Base-by-base conservation (phyloP, 1,140 invertebrate species). In the Drosophila nannoptera region DNA sequence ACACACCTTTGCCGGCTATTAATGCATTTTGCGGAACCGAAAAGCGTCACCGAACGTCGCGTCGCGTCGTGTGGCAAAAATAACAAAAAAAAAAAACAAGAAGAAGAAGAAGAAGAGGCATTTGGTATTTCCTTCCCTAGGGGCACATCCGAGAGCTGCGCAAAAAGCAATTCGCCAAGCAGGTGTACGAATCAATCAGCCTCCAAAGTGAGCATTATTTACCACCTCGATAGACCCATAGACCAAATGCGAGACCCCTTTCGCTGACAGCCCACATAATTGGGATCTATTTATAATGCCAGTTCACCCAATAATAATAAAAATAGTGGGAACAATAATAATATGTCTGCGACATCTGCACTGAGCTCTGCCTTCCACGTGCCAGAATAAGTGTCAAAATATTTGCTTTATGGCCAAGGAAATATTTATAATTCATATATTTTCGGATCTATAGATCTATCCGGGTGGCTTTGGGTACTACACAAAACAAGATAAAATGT, bases 1-100 rank as follows among this genome's bases (percentile, higher is more conserved):
- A n/a, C 16, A 36, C 16, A 33, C 56, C 35, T 16, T 45, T 12
- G 29, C 61, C 68, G 68, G 62, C 72, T 83, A 75, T 73, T 75
- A 73, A 78, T 82, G 80, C 71, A 78, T 64, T 78, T 82, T 84
- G 78, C 78, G 78, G 78, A 84, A 84, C 72, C 80, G 65, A 75
- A 75, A 75, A 82, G 71, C 75, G 76, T 78, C 75, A 78, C 77
- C 77, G 32, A 55, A 7, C 43, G 33, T 48, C 52, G 29, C 48
- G 5, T 42, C 60, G 31, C 42, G 31, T 64, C 61, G 61, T 64
- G 61, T 64, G 52, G 61, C 53, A 42, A 49, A n/a, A 49, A 49
- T 29, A 49, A 29, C 29, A 32, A 46, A 50, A 7, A 50, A 35
- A 8, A 12, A 14, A 16, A 14, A 43, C 7, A 8, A 1, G 14